Base-by-base conservation (phyloP, 2,113 vertebrate species). In the Alexandromys fortis region DNA sequence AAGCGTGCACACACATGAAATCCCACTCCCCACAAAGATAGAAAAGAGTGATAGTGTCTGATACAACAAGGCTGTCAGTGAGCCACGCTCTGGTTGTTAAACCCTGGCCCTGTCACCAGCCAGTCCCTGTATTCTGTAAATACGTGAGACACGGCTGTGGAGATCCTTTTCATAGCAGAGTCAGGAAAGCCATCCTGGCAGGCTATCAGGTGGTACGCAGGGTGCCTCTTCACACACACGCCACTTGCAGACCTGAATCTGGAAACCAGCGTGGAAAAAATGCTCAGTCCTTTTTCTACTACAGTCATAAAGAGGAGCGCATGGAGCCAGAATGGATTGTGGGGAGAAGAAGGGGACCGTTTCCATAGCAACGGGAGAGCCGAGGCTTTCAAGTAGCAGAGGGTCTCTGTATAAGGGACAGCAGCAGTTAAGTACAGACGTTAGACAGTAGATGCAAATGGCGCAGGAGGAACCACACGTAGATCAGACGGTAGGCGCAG, bases 281-380 rank as follows among this genome's bases (percentile, higher is more conserved):
- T 45, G 45, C 86, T 8, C 42, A 61, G 65, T 28, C 49, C n/a
- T 86, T 49, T 55, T 76, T 87, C 30, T 91, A 89, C 67, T 49
- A 35, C 81, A 92, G 42, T 87, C 61, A 90, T 81, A 82, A 86
- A 91, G 77, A 95, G 26, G 97, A 67, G 72, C 70, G 49, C 0
- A 1, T 61, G 68, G 45, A 90, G 88, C 49, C 93, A 93, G 83
- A 96, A 92, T 72, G 92, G 89, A 90, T 81, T 94, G 73, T 91
- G 33, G 49, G 38, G 73, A 92, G 30, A 86, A 22, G 42, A 96
- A 95, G 63, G 86, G 75, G 26, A 86, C 35, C 38, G 95, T 97
- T 97, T 76, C 96, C 89, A 95, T 95, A 94, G 94, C 97, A 97
- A 96, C 96, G 47, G n/a, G 65, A 90, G 76, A 93, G 77, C 47